phyloP scores from a whole-genome alignment of 2,797 vertebrate species.

The Thripadectes ignobilis region DNA sequence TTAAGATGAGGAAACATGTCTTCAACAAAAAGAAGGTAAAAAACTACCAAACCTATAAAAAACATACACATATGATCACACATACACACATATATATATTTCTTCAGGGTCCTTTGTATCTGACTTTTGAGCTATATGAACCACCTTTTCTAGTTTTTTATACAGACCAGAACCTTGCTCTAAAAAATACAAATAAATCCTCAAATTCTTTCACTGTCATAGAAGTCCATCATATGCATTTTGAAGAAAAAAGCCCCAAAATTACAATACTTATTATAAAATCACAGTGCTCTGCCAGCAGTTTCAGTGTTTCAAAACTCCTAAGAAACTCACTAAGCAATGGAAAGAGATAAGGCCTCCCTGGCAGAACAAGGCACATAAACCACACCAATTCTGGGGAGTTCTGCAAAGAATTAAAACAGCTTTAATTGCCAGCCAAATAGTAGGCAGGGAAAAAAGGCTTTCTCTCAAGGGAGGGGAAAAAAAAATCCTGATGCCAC shows the following conservation, averaged over 20 bases:
- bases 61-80: accelerated
- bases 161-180: neutral
- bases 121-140: neutral
- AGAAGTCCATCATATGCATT: neutral
- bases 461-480: neutral
- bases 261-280: neutral
- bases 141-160: neutral
- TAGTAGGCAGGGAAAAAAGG: neutral
- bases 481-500: neutral
- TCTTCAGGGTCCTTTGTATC: neutral
- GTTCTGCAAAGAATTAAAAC: neutral
- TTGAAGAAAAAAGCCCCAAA: neutral
- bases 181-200: neutral
- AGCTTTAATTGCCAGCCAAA: neutral
- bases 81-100: neutral
- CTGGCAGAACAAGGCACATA: neutral
- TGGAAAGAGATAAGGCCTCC: neutral
- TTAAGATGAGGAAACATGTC: neutral
- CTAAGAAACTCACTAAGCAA: neutral
- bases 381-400: neutral
- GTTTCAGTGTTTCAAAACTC: neutral
- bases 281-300: neutral
- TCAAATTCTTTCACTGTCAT: neutral
- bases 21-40: neutral
- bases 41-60: neutral